A percentile compares a stretch with the other conserved stretches of the same genome.
Conservation (phyloP, 2,797 vertebrate species). For the Eulemur coronatus region DNA sequence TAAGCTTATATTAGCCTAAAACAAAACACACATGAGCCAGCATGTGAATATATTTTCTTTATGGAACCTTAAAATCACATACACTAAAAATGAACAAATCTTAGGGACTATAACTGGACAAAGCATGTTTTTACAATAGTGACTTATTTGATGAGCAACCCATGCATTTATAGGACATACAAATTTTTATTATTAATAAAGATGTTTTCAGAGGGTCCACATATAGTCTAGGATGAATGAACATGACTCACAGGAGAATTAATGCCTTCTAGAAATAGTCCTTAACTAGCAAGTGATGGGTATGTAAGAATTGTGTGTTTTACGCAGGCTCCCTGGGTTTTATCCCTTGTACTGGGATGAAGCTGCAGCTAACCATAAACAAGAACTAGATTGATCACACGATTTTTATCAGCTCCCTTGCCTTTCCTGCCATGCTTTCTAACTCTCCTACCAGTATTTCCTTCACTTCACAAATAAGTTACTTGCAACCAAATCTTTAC, state of each 20-base stretch:
- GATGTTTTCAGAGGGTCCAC: neutral
- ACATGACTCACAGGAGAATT: neutral
- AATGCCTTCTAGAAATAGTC: neutral
- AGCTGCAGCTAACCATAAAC: neutral
- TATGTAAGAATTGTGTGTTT: neutral
- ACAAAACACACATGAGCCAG: neutral
- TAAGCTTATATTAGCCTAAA: neutral
- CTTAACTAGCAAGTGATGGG: neutral
- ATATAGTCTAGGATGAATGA: neutral
- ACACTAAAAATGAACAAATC: neutral
- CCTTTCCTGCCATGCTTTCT: neutral
- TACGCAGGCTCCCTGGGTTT: neutral
- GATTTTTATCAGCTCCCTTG: neutral
- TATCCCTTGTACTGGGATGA: neutral
- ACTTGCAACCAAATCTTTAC: neutral
- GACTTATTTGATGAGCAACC: neutral
- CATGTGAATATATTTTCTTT: neutral
- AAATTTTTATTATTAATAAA: neutral
- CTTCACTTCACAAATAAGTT: neutral
- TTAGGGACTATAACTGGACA: neutral
- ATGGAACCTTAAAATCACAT: neutral
- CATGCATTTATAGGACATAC: neutral
- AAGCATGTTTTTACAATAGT: neutral
- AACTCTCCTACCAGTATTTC: neutral
- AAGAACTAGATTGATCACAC: neutral